phyloP scores from a whole-genome alignment of 2,888 invertebrate genomes.

The Junonia oenone region DNA sequence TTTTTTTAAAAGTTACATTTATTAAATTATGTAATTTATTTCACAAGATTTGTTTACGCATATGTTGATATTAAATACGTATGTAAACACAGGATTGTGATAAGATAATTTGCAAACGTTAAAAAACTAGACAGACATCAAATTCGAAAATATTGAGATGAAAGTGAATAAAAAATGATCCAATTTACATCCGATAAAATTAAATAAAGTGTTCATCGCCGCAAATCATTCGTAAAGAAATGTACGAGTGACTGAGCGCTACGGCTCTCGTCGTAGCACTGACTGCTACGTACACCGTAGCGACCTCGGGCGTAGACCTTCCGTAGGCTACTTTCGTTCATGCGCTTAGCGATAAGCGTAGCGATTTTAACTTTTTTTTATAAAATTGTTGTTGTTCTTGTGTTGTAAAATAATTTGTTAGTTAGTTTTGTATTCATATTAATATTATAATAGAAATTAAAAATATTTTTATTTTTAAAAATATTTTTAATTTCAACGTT shows the following conservation, averaged over 20 bases:
- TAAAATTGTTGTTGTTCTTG: background rate
- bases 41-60: no score
- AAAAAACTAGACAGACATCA: background rate
- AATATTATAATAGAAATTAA: no score
- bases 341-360: slow-evolving; percentile 34
- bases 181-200: background rate
- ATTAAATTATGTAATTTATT: no score
- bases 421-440: background rate
- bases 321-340: slow-evolving; percentile 20
- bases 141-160: background rate
- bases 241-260: background rate
- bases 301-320: slow-evolving; percentile 37
- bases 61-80: no score
- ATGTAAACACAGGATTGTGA: no score
- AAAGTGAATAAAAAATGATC: background rate
- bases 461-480: no score
- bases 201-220: background rate
- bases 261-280: slow-evolving; percentile 14
- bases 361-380: slow-evolving; percentile 32
- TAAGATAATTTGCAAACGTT: no score
- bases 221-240: background rate
- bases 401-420: background rate
- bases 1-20: no score
- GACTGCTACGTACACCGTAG: slow-evolving; percentile 19
- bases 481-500: no score